Evolutionary conservation across 1,140 invertebrate species (phyloP), one percentile per base, ranked within the genome.

Genomic region (Reticulitermes speratus): DNA sequence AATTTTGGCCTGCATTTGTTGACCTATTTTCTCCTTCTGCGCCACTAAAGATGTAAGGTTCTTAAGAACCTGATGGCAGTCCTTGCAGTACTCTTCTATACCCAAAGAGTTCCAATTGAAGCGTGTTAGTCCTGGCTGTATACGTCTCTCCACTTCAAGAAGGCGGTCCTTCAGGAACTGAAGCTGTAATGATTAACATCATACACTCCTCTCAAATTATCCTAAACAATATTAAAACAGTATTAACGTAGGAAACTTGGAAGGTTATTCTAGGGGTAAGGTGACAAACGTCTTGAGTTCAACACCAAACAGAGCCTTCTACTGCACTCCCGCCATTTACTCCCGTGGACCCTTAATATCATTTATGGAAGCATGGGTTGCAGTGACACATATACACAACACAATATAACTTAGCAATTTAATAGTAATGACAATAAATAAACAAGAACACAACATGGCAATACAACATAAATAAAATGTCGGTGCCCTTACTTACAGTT

Each of bases 101-200:
- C 95, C 94, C 7, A 97, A 91, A 0, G 96, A 96, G 87, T 94
- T 95, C 97, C 97, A 98, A 85, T 95, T 96, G 48, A 97, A 94
- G 48, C 97, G 93, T 12, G 94, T 95, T 0, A 96, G 90, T 23
- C 86, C 97, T 44, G 96, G 96, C 86, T 96, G 93, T 85, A 98
- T 95, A 81, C 94, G 93, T 44, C 95, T 93, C 88, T 97, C 96
- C 82, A 97, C 93, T 69, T 96, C 94, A 88, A 93, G 91, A 8
- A 97, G 92, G 87, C 94, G 94, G 1, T 92, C 92, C 86, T 94
- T 95, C 88, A 96, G 89, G 38, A 96, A 92, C 87, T 94, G 91
- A 12, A 95, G 90, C 93, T 93, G 88, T 45, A 5, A 45, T 88
- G 88, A 88, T 45, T 9, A 45, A 88, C 88, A 82, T 87, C 82